Evolutionary conservation across 2,888 invertebrate genomes (phyloP), one percentile per base, ranked within the genome.

Genomic region (Sericinus montela): DNA sequence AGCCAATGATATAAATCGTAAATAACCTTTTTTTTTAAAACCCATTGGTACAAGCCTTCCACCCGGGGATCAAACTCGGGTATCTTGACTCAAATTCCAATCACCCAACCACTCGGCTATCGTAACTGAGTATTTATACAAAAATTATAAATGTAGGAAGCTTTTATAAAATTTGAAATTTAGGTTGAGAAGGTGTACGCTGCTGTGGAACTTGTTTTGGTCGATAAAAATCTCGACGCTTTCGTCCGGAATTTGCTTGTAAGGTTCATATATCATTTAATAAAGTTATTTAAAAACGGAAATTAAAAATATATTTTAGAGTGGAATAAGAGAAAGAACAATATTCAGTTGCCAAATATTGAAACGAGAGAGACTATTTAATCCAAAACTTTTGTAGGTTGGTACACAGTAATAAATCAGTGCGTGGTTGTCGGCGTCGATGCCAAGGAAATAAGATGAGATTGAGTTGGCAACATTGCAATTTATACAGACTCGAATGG

Each of bases 371-470:
- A 81, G 80, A 82, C 80, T 81, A 79, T 85, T 84, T 85, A 85
- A 86, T 84, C 75, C 75, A 69, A 71, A 80, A 84, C 72, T 86
- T 86, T 80, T 78, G 82, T 87, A 84, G 85, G 86, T 83, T 86
- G 83, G 80, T 74, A 74, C 69, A 65, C 58, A 53, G 62, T 48
- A 40, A 79, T 87, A 86, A 85, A 85, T 87, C 83, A 80, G 71
- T 55, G 60, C 62, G 41, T 34, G 50, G 75, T 76, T 74, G 80
- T 79, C 77, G 63, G 75, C 65, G 70, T 76, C 82, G 86, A 87
- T 84, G 87, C 87, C 87, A 87, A 87, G 74, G 81, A 81, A 85
- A 86, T 80, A 84, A 86, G 83, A 85, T 79, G 80, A 77, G 78
- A 82, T 79, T 76, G 82, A 76, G 80, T 81, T 86, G 86, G 86